A percentile compares a stretch with the other conserved stretches of the same genome.
These are phyloP conservation scores for Drosophila infuscata DNA, from an alignment of 2,888 invertebrate species.

Conservation along the genomic window DNA sequence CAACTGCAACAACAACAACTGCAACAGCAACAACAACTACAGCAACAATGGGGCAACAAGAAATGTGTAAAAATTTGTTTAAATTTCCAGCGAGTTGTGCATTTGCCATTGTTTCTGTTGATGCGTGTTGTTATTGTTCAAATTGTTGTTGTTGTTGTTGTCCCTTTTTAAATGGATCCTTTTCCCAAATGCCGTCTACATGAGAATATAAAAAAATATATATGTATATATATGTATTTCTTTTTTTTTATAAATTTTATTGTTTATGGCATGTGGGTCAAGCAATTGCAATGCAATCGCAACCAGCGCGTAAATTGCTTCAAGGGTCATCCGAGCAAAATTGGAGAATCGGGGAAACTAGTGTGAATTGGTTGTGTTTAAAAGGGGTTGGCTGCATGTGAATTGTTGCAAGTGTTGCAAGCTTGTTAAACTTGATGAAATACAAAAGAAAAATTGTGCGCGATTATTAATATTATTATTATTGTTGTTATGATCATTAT, in stretches of 20 bases:
- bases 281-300: conserved; percentile 69
- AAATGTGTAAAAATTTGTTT: conserved; percentile 77
- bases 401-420: neutral
- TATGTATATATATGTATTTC: conserved; percentile 2
- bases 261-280: conserved; percentile 70
- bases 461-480: neutral
- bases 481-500: no score
- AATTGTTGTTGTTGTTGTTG: neutral
- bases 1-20: conserved; percentile 27
- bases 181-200: conserved; percentile 48
- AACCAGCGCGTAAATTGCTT: conserved; percentile 57
- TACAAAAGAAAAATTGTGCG: neutral
- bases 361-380: conserved; percentile 50
- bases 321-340: conserved; percentile 33
- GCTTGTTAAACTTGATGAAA: conserved; percentile 15
- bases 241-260: conserved; percentile 63
- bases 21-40: neutral
- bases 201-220: neutral
- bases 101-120: conserved; percentile 42
- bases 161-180: conserved; percentile 49
- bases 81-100: conserved; percentile 59
- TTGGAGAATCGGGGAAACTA: conserved; percentile 5
- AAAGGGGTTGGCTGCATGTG: neutral
- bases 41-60: conserved; percentile 43
- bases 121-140: neutral